These are phyloP conservation scores for Ailuropoda melanoleuca DNA, from an alignment of 2,113 vertebrate genomes.

Conservation along the genomic window DNA sequence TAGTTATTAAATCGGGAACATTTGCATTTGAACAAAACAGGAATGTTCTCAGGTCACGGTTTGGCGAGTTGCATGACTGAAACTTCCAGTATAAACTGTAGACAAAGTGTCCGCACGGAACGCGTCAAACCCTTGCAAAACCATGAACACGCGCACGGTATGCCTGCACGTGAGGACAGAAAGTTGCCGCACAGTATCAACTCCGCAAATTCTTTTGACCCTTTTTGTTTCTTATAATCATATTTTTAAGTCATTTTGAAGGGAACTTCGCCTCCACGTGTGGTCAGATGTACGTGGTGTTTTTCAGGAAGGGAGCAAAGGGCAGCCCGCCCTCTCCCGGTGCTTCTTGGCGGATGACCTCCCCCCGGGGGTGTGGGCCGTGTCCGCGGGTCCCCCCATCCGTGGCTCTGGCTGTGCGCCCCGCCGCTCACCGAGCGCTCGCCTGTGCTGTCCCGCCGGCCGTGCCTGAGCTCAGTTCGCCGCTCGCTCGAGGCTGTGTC, in stretches of 20 bases:
- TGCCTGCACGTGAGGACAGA: background rate
- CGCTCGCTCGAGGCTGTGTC: no score
- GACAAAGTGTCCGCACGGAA: background rate
- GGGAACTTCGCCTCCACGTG: background rate
- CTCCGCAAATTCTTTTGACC: background rate
- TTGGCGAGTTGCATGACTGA: background rate
- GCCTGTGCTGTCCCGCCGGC: no score
- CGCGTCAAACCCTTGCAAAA: background rate
- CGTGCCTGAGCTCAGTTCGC: no score
- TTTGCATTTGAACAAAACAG: constrained; percentile 39
- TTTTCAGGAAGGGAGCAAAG: background rate
- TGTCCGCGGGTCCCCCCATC: background rate
- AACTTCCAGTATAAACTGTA: background rate
- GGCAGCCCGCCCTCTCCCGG: background rate
- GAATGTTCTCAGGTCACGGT: constrained; percentile 13
- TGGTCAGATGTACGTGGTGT: background rate
- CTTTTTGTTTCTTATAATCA: background rate
- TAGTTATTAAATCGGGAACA: background rate
- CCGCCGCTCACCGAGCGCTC: no score
- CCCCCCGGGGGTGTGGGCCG: background rate
- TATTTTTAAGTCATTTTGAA: background rate
- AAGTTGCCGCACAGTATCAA: background rate
- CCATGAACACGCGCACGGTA: background rate
- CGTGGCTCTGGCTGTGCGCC: background rate
- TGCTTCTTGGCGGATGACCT: background rate